phyloP scores from a whole-genome alignment of 2,888 invertebrate species.

The Leucania comma region DNA sequence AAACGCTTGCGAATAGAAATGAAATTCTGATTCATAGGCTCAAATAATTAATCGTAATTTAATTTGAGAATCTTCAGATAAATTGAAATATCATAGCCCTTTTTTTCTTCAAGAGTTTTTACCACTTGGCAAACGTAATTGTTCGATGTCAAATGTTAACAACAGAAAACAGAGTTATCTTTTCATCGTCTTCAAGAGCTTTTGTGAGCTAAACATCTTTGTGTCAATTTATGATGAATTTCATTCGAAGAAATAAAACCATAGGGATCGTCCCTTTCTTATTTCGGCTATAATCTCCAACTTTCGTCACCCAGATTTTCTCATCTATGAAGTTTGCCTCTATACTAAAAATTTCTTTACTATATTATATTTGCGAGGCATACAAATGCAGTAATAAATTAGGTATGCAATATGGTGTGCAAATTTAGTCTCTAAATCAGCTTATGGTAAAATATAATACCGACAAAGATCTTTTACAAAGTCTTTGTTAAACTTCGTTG shows the following conservation, averaged over 20 bases:
- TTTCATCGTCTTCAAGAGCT: neutral
- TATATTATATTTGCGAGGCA: neutral
- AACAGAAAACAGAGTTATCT: too few species aligned
- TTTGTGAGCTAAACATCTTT: too few species aligned
- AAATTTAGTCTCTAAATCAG: conserved; percentile 4
- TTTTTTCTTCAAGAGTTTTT: neutral
- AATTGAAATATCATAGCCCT: too few species aligned
- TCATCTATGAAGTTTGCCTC: neutral
- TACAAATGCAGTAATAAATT: neutral
- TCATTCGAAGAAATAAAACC: too few species aligned
- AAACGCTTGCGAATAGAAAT: neutral
- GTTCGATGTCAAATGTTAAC: neutral
- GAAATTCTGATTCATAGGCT: neutral
- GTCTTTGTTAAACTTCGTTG: conserved; percentile 12
- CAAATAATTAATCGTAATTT: neutral
- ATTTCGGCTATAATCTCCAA: too few species aligned
- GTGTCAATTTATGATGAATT: too few species aligned
- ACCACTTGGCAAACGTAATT: conserved; percentile 8
- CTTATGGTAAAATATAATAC: neutral
- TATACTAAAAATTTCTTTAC: neutral
- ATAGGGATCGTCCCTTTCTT: too few species aligned
- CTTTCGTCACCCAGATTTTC: too few species aligned
- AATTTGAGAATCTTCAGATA: neutral
- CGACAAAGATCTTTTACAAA: neutral
- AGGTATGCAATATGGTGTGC: neutral